A percentile compares a stretch with the other conserved stretches of the same genome.
Conservation (phyloP, 2,113 vertebrate species). For the crab-eating macaque (Macaca fascicularis) region T2T-MFA8v1.1 NC_088386.1:19928501-19929000, state of each 20-base stretch:
- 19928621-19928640: neutral
- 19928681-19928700: constrained; percentile 59
- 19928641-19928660: constrained; percentile 39
- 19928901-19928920: constrained; percentile 68
- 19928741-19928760: constrained; percentile 52
- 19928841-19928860: constrained; percentile 25
- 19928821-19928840: constrained; percentile 49
- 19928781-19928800: constrained; percentile 65
- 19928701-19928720: constrained; percentile 62
- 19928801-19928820: constrained; percentile 51
- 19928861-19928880: constrained; percentile 70
- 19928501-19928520: neutral
- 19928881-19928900: constrained; percentile 37
- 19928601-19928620: constrained; percentile 36
- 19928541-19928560: neutral
- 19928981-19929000: constrained; percentile 57
- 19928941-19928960: constrained; percentile 48
- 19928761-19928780: constrained; percentile 52
- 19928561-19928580: constrained; percentile 17
- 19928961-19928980: constrained; percentile 64
- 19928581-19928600: neutral
- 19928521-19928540: neutral
- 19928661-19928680: neutral
- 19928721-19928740: constrained; percentile 36
- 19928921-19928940: constrained; percentile 75